Evolutionary conservation across 2,797 vertebrate genomes (phyloP), one percentile per base, ranked within the genome.

Genomic region (Enteromius afrohamiltoni): DNA sequence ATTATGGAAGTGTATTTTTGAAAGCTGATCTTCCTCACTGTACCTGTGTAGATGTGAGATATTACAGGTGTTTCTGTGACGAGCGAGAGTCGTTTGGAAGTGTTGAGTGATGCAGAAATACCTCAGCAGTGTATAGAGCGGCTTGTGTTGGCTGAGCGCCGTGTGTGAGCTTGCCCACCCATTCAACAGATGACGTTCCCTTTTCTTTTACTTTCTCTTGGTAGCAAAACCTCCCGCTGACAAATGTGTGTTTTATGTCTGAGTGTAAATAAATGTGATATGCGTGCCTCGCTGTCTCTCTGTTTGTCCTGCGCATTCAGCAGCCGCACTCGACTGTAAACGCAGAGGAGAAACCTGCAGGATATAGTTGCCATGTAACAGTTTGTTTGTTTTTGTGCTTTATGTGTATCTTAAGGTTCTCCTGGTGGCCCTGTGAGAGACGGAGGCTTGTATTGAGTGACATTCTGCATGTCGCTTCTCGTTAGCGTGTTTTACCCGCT

Each of bases 231-330:
- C 51, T 64, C 45, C 4, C 60, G 14, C 81, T 82, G 78, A 84
- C 77, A 83, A 86, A 53, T 70, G 69, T 77, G 60, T 85, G 76
- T 58, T 71, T 74, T 85, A 67, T 65, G 60, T 71, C 42, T 58
- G 78, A 58, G 73, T 47, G 83, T 80, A 78, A 79, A 79, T 83
- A 73, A 23, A 51, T 62, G 78, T 67, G 83, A 71, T 78, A 71
- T 79, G 76, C 70, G 69, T 83, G 75, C 81, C 26, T 83, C 10
- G 10, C 53, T 49, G 60, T 83, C 42, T 60, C 47, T 83, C 68
- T 70, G 60, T 79, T 85, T 83, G 85, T 86, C 85, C 82, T 91
- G 88, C 87, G 21, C 60, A 55, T 68, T 82, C 60, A 82, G 14
- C 31, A 67, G 58, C 60, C 51, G 11, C 70, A 26, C 80, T 85